Conservation (phyloP, 2,888 invertebrate species). For the Nasonovia ribisnigri region DNA sequence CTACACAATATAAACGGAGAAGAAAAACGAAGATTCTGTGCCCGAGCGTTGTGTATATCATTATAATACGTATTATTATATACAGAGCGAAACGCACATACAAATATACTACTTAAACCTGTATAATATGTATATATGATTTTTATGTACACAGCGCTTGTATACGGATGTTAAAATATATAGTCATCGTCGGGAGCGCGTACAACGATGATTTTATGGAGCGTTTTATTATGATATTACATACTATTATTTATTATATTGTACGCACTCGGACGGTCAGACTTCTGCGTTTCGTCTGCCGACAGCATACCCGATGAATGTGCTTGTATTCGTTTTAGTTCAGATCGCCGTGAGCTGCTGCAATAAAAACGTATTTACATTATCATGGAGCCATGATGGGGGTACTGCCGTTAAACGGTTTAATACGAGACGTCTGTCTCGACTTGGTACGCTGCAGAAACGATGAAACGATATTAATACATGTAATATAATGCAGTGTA, state of each 20-base stretch:
- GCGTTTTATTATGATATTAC: neutral
- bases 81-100: neutral
- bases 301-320: neutral
- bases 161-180: neutral
- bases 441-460: neutral
- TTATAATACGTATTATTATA: neutral
- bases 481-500: too few relatives aligned
- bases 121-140: too few relatives aligned
- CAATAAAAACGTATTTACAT: neutral
- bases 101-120: neutral
- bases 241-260: neutral
- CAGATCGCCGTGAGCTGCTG: neutral
- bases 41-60: neutral
- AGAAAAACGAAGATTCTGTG: neutral
- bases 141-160: neutral
- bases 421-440: neutral
- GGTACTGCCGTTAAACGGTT: neutral
- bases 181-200: neutral
- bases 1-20: neutral
- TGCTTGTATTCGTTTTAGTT: neutral
- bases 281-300: neutral
- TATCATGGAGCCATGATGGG: neutral
- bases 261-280: neutral
- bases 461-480: neutral
- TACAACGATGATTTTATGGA: neutral